Evolutionary conservation across 2,113 vertebrate species (phyloP), one percentile per base, ranked within the genome.

Genomic region (Pungitius pungitius): DNA sequence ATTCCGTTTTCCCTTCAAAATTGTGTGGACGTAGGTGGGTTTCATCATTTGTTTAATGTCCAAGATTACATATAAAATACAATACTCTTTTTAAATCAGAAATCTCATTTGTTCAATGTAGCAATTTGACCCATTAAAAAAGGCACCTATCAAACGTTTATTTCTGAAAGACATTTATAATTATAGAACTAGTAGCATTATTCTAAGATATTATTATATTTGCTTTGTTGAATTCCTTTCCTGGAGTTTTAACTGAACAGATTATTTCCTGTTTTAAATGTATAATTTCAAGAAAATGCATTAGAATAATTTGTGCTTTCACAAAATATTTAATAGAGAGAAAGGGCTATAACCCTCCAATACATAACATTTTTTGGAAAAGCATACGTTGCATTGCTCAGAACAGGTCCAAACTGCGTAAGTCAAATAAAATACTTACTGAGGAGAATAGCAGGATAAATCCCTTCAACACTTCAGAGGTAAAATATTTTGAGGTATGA

Each of bases 401-500:
- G 54, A 72, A 68, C 9, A 55, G 26, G 47, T 75, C 24, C 26
- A 73, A 75, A 56, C 63, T 82, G 40, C 22, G 66, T 55, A 18
- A 66, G 62, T 45, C 20, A 82, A 60, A 66, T 61, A 58, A 35
- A 71, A 56, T n/a, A 69, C 56, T 71, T 45, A 78, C 54, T 61
- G 58, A 76, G 69, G 30, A 82, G 81, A 73, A 85, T 63, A 60
- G 37, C 61, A 80, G 64, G 62, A 78, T 55, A 73, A 51, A 67
- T 80, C 65, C 79, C 87, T 87, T 89, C 59, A 80, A 73, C 71
- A 81, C 57, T 83, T 86, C 54, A 80, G 85, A 91, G 88, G 89
- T 91, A 87, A 87, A 79, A 87, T 70, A 88, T 83, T 71, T 72
- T 84, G 91, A 92, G 91, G 91, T 92, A 88, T 74, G 70, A 87